These are phyloP conservation scores for Chromis chromis DNA, from an alignment of 2,797 vertebrate genomes.

Conservation along the genomic window DNA sequence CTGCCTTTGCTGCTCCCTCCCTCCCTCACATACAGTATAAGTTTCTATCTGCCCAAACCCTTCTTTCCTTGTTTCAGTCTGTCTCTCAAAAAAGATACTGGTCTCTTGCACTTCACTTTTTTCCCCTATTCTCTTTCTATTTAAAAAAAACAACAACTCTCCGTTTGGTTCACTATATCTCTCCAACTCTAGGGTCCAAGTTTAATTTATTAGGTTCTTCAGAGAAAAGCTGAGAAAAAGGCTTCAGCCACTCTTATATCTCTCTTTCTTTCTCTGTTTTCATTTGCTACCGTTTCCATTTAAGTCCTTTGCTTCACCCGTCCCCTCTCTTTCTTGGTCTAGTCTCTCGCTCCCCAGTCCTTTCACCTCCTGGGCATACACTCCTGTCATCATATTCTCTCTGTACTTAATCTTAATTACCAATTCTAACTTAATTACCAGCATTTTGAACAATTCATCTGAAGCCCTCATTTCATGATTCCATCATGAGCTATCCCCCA, in stretches of 20 bases:
- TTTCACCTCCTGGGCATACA: slow-evolving; percentile 47
- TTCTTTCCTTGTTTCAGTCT: slow-evolving; percentile 44
- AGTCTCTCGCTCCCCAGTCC: slow-evolving; percentile 19
- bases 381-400: slow-evolving; percentile 39
- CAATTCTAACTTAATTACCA: slow-evolving; percentile 67
- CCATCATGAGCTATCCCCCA: slow-evolving; percentile 6
- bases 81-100: slow-evolving; percentile 41
- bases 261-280: slow-evolving; percentile 44
- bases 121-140: slow-evolving; percentile 30
- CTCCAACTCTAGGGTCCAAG: slow-evolving; percentile 50
- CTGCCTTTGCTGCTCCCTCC: slow-evolving; percentile 19
- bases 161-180: slow-evolving; percentile 48
- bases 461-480: slow-evolving; percentile 39
- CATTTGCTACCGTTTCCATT: slow-evolving; percentile 43
- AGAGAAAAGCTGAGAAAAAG: slow-evolving; percentile 39
- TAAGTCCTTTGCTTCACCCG: slow-evolving; percentile 26
- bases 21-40: slow-evolving; percentile 33
- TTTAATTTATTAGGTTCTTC: slow-evolving; percentile 62
- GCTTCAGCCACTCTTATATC: slow-evolving; percentile 25
- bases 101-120: slow-evolving; percentile 35
- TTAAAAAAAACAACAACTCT: slow-evolving; percentile 35
- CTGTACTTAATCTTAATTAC: slow-evolving; percentile 62
- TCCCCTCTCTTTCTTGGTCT: slow-evolving; percentile 26
- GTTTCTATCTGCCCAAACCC: slow-evolving; percentile 34
- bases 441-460: slow-evolving; percentile 62